These are phyloP conservation scores for Drosophila saltans DNA, from an alignment of 1,140 invertebrate species.

Conservation along the genomic window DNA sequence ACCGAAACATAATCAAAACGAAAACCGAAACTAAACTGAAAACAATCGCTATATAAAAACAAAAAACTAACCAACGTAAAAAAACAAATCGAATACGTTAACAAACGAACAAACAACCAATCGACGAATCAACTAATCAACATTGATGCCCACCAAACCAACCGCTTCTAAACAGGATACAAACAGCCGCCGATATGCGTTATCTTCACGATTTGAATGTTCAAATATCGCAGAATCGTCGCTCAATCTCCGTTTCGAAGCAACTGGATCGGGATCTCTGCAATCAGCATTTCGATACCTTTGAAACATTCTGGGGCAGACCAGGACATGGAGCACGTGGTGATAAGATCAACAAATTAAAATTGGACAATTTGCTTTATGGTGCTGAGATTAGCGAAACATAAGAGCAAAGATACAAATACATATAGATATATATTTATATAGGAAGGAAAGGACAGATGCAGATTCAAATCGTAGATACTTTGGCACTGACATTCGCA, in stretches of 20 bases:
- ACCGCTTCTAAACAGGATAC: constrained; percentile 51
- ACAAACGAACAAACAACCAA: constrained; percentile 32
- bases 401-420: constrained; percentile 33
- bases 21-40: constrained; percentile 35
- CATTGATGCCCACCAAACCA: constrained; percentile 30
- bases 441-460: neutral
- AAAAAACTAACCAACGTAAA: constrained; percentile 21
- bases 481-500: constrained; percentile 11
- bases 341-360: constrained; percentile 74
- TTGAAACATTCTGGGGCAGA: constrained; percentile 87
- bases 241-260: constrained; percentile 71
- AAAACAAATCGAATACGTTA: constrained; percentile 32
- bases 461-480: neutral
- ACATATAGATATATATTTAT: neutral
- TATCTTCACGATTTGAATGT: constrained; percentile 81
- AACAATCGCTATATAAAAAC: constrained; percentile 23
- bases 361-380: constrained; percentile 82
- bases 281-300: constrained; percentile 86
- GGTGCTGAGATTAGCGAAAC: constrained; percentile 51
- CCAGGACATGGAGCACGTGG: constrained; percentile 87
- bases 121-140: constrained; percentile 25
- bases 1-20: constrained; percentile 41
- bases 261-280: constrained; percentile 85
- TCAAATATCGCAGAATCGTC: constrained; percentile 82
- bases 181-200: constrained; percentile 69